Base-by-base conservation (phyloP, 37 sponge, comb jelly and placozoan genomes). In the Trichoplax adhaerens region DNA sequence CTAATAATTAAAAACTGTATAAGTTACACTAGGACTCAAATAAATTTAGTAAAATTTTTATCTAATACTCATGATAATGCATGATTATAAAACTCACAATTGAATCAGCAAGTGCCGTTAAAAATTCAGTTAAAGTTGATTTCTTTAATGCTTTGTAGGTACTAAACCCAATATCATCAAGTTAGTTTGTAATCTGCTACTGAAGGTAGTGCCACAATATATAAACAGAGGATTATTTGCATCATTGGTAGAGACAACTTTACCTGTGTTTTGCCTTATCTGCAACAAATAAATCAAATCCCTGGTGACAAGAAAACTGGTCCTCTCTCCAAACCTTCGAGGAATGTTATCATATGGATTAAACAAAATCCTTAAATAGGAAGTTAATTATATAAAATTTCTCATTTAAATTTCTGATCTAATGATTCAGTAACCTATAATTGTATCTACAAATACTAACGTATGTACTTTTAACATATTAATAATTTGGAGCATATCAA, bases 371-470 rank as follows among this genome's bases (percentile, higher is more conserved):
- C 12, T 60, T 60, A 12, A 12, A 60, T 12, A 60, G 12, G 10
- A 60, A 12, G 12, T 12, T 60, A 12, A 12, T 60, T 12, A 12
- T 60, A 12, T 60, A 12, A 60, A 60, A 12, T 12, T 60, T 12
- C 62, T 60, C 62, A 60, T 12, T 10, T 60, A 60, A 12, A 60
- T 10, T 60, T 12, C 62, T 60, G 10, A 12, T 12, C 62, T 12
- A 12, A 10, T 12, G 12, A 60, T 60, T 50, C 50, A 87, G 83
- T 50, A 87, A 85, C 29, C 75, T 55, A 52, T 81, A 78, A 54
- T 68, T 70, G 64, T 88, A 80, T 49, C 56, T 29, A 61, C 85
- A 84, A 58, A 88, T 84, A 55, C 88, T 80, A 62, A 79, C 91
- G 49, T 88, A 82, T 4, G 53, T 75, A 70, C 83, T 85, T 12